A percentile compares a stretch with the other conserved stretches of the same genome.
Evolutionary conservation across 1,140 invertebrate species (phyloP).

Genomic region (Spodoptera litura): DNA sequence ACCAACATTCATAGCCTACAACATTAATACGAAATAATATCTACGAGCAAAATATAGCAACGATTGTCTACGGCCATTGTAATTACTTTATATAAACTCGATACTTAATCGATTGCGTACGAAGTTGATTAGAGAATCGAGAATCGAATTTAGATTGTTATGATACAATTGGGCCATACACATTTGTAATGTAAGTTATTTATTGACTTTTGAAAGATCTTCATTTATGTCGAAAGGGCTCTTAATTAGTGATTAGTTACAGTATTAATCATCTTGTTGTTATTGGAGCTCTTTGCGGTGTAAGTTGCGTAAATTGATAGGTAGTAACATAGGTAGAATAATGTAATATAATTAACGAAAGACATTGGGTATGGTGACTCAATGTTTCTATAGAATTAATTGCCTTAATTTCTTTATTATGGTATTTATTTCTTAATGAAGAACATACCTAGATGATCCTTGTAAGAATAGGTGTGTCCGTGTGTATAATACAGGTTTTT

Average conservation of each 20-base stretch:
- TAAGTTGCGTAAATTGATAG: too few relatives aligned
- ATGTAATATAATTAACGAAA: too few relatives aligned
- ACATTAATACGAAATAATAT: too few relatives aligned
- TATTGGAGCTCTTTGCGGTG: background rate
- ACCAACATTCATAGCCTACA: too few relatives aligned
- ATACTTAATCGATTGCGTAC: constrained; percentile 25
- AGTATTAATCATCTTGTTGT: constrained; percentile 6
- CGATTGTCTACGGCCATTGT: constrained; percentile 10
- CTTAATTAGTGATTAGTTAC: constrained; percentile 27
- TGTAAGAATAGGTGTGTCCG: too few relatives aligned
- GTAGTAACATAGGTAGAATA: too few relatives aligned
- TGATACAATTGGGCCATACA: constrained; percentile 26
- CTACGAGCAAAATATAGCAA: background rate
- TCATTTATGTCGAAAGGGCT: constrained; percentile 24
- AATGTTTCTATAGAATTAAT: too few relatives aligned
- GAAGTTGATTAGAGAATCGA: constrained; percentile 25
- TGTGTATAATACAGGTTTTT: too few relatives aligned
- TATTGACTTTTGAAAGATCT: constrained; percentile 29
- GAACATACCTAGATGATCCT: too few relatives aligned
- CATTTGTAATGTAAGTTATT: constrained; percentile 17
- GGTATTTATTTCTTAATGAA: too few relatives aligned
- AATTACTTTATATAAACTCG: constrained; percentile 8
- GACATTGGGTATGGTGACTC: too few relatives aligned
- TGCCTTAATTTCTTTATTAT: too few relatives aligned
- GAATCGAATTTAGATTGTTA: constrained; percentile 28